Evolutionary conservation across 2,888 invertebrate species (phyloP), one percentile per base, ranked within the genome.

Genomic region (Patella ulyssiponensis): DNA sequence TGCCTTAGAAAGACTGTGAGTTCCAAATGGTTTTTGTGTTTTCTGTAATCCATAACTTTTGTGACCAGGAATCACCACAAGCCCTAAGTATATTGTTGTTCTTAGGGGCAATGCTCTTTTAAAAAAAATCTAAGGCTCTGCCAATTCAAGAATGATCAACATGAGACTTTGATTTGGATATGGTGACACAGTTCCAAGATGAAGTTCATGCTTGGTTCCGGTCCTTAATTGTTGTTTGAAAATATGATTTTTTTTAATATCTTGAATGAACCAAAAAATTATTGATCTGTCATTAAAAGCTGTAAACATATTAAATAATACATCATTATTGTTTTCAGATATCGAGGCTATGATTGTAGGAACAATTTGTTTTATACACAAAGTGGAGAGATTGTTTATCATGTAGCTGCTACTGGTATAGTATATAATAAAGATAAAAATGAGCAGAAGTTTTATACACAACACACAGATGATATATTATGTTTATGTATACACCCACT

Each of bases 391-490:
- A 86, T 92, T 4, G 92, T 92, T 5, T 93, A 92, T 82, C 92
- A 92, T 78, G 91, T 92, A 33, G 92, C 92, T 0, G 92, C 92
- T 0, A 88, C 91, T 11, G 92, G 92, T 27, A 88, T 92, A n/a
- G 88, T 92, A 11, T 88, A 88, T 78, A 89, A 91, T 83, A 85
- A 86, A 69, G 88, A 89, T 64, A 88, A 88, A 54, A 87, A 89
- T 79, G 86, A 85, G 4, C 92, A 92, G 84, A 83, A 89, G 17
- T 92, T 92, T 83, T 93, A 93, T 83, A 83, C 88, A 4, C 88
- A 89, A 73, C 93, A 93, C 82, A 92, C 92, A 3, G 92, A 93
- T 84, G 92, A 93, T 80, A 92, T 93, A 71, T 87, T 92, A 27
- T 92, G 92, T 82, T 87, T 92, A 17, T 88, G 90, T 77, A 86